Conservation (phyloP, 2,113 vertebrate genomes). For the Theristicus caerulescens region DNA sequence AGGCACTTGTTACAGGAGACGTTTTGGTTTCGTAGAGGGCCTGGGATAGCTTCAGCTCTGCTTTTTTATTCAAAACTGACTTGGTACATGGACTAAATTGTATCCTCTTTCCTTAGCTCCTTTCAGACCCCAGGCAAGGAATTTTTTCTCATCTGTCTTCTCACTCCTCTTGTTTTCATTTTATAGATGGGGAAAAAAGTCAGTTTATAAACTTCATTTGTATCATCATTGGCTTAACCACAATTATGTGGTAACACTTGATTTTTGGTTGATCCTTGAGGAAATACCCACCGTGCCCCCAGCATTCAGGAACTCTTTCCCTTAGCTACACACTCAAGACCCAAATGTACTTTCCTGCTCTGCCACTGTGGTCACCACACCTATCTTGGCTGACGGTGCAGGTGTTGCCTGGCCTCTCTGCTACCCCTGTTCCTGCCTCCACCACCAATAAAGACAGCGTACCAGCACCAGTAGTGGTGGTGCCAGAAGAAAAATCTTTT, state of each 20-base stretch:
- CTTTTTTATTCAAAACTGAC: neutral
- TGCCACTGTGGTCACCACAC: neutral
- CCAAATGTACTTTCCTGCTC: neutral
- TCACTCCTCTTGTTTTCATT: neutral
- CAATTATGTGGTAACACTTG: neutral
- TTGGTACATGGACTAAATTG: neutral
- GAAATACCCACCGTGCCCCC: neutral
- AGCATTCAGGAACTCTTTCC: neutral
- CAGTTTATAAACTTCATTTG: neutral
- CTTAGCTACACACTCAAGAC: neutral
- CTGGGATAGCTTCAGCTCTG: neutral
- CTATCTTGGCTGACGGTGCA: neutral
- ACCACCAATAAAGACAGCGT: neutral
- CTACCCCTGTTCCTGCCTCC: neutral
- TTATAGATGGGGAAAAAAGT: neutral
- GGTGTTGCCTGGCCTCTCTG: neutral
- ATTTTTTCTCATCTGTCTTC: neutral
- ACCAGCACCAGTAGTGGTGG: neutral
- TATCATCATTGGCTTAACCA: neutral
- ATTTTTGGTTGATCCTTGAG: neutral
- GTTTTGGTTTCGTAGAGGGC: neutral
- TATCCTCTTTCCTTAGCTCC: neutral
- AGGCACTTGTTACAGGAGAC: neutral
- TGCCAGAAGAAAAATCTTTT: neutral
- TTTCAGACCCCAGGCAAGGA: neutral